phyloP scores from a whole-genome alignment of 2,888 invertebrate genomes.

The Microctonus aethiopoides region DNA sequence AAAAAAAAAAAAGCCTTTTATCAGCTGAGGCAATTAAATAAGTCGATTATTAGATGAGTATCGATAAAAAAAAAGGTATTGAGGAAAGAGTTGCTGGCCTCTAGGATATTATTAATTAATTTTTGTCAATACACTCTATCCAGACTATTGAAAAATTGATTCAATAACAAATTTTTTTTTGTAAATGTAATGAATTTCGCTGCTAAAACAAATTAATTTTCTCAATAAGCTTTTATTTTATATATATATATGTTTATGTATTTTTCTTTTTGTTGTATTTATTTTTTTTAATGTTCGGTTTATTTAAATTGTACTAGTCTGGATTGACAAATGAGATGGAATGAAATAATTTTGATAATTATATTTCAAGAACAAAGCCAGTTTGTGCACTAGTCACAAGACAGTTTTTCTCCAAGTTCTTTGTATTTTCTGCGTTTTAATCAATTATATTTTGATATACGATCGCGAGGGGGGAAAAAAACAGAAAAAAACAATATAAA shows the following conservation, averaged over 20 bases:
- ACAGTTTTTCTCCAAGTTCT: constrained; percentile 36
- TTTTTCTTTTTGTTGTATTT: constrained; percentile 30
- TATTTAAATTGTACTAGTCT: constrained; percentile 22
- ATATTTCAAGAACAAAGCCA: constrained; percentile 46
- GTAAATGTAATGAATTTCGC: not conserved
- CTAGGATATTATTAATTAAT: constrained; percentile 33
- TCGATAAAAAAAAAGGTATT: constrained; percentile 21
- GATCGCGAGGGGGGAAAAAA: not conserved
- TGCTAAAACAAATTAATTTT: not conserved
- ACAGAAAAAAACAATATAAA: constrained; percentile 8
- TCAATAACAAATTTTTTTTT: not conserved
- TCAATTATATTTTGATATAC: constrained; percentile 16
- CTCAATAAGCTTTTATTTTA: not conserved
- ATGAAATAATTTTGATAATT: constrained; percentile 27
- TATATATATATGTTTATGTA: constrained; percentile 5
- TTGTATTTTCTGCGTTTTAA: constrained; percentile 30
- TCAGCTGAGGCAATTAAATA: not conserved
- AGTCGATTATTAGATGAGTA: constrained; percentile 10
- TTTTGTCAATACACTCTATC: constrained; percentile 1
- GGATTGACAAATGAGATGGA: constrained; percentile 2
- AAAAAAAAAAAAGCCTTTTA: constrained; percentile 19
- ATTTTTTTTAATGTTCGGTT: constrained; percentile 34
- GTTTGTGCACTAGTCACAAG: constrained; percentile 52
- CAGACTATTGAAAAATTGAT: constrained; percentile 7
- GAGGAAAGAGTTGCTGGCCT: constrained; percentile 36